Base-by-base conservation (phyloP, 2,113 vertebrate genomes). In the Hippocampus abdominalis region DNA sequence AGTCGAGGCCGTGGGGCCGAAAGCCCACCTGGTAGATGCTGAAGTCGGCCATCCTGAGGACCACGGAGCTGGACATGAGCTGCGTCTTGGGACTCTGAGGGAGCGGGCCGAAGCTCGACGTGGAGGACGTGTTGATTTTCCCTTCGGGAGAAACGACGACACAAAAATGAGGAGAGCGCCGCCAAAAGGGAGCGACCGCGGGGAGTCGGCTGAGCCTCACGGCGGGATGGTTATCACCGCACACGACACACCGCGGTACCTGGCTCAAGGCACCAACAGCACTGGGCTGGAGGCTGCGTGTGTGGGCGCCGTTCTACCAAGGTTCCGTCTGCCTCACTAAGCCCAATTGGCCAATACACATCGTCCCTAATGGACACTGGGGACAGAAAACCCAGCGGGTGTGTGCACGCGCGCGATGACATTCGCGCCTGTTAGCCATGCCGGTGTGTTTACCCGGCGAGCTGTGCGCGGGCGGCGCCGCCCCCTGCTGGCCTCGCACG, bases 11-110 rank as follows among this genome's bases (percentile, higher is more conserved):
- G n/a, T n/a, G 23, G 16, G 0, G 10, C 11, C n/a, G 16, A 44
- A 23, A 64, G 1, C 40, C 69, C 44, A 99, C 97, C 95, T 99
- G 97, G 87, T 96, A 99, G 90, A 99, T 95, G 89, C 94, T 96
- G 89, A 99, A 95, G 91, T 99, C 97, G 40, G 95, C 96, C 89
- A 99, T 94, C 89, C 96, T 94, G 85, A 98, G 92, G 81, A 99
- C 96, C 77, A 99, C 81, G 56, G 95, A 97, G 87, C 96, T 96
- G 79, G 95, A 98, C 94, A 99, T 95, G 72, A 99, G 93, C 84
- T 97, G 97, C 15, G 93, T 91, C 89, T 93, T 96, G 70, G 93
- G 91, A 66, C 87, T 92, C 18, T 93, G 90, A 59, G 94, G 81
- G 53, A 91, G 82, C 56, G 92, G 80, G 61, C 91, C 90, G 79